phyloP scores from a whole-genome alignment of 2,888 invertebrate species.

The Erebia aethiops region DNA sequence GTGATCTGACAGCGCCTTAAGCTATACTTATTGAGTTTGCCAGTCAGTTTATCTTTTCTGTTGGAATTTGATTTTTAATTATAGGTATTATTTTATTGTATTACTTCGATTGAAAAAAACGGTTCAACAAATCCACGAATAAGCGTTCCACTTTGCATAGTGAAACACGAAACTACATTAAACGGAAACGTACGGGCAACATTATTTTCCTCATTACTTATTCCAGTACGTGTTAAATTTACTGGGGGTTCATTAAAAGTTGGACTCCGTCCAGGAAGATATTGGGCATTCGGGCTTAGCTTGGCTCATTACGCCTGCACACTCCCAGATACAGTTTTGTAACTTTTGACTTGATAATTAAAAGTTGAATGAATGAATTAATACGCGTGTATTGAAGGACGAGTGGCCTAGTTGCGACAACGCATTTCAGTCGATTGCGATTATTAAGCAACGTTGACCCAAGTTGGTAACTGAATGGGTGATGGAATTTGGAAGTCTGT shows the following conservation, averaged over 20 bases:
- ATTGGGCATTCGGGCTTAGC: conserved; percentile 44
- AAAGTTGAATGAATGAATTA: conserved; percentile 40
- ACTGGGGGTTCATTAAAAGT: conserved; percentile 47
- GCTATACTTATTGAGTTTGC: too few species aligned
- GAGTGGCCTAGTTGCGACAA: too few species aligned
- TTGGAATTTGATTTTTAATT: not conserved
- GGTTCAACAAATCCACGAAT: conserved; percentile 18
- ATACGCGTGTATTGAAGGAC: too few species aligned
- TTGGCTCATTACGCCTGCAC: conserved; percentile 40
- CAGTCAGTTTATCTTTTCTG: too few species aligned
- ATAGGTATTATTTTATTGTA: conserved; percentile 3
- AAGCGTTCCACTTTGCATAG: conserved; percentile 16
- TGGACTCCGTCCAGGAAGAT: conserved; percentile 45
- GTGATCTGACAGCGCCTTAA: too few species aligned
- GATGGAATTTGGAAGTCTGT: too few species aligned
- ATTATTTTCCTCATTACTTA: conserved; percentile 62
- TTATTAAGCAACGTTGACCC: too few species aligned
- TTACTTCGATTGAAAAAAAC: conserved; percentile 3
- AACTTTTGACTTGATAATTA: conserved; percentile 49
- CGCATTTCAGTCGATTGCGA: too few species aligned
- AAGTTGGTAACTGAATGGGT: too few species aligned
- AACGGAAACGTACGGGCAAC: conserved; percentile 41
- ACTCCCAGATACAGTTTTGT: conserved; percentile 41
- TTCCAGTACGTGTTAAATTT: conserved; percentile 52
- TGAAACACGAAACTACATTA: conserved; percentile 26